Base-by-base conservation (phyloP, 2,888 invertebrate genomes). In the Catocala fraxini region DNA sequence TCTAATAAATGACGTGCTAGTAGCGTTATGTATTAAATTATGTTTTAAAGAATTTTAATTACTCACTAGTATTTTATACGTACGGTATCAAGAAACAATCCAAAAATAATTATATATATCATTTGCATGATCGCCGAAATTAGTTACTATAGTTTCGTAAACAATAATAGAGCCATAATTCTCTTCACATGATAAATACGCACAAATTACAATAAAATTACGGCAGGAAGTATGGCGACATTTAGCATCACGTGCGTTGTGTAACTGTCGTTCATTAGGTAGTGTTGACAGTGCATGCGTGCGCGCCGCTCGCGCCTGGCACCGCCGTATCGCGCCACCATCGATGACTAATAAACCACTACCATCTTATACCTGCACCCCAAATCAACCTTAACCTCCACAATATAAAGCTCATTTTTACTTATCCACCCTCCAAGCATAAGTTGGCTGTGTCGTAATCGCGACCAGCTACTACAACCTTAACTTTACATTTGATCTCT, bases 261-360 rank as follows among this genome's bases (percentile, higher is more conserved):
- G 86, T 93, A 93, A 93, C 91, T 89, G 92, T 90, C 92, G 93
- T 94, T 91, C 93, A 93, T 94, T 94, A 94, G 92, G 89, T 88
- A 85, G 93, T 91, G 94, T 93, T 93, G 94, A 94, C 94, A 94
- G 91, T 60, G 72, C 78, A 81, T 86, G 90, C 93, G 93, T 93
- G 93, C 93, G 93, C 93, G 93, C 92, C 91, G 90, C 85, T 86
- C 87, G 89, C 90, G 91, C 90, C 88, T 89, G 93, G 89, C 88
- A 93, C 90, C 85, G 83, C 56, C 87, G 84, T 93, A 93, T 93
- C 93, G 92, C 92, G 80, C 89, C 93, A 92, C 92, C 93, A 93
- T 93, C 94, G 92, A 93, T 93, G 93, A 93, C 93, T 93, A 94
- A 93, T 92, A 93, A 90, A 91, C 90, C 85, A 75, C 81, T 70